phyloP scores from a whole-genome alignment of 1,140 invertebrate genomes.

The Zaprionus inermis region DNA sequence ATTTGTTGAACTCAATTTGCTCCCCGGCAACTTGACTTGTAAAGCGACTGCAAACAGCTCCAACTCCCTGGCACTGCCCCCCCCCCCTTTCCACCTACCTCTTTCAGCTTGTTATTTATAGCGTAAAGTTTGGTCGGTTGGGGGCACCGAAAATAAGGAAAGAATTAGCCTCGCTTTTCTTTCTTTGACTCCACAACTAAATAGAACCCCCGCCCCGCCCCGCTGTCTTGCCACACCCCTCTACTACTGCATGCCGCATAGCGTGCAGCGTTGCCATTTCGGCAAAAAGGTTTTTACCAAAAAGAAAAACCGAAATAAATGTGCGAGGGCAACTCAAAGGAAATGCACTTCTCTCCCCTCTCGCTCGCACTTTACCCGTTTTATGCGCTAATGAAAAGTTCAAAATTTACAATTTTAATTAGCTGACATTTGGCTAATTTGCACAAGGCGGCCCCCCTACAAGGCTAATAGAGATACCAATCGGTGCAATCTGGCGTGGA shows the following conservation, averaged over 20 bases:
- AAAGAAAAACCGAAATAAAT: background rate
- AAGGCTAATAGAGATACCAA: constrained; percentile 23
- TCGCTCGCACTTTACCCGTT: too few species aligned
- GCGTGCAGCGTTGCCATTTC: constrained; percentile 52
- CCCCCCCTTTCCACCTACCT: background rate
- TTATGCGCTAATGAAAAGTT: constrained; percentile 60
- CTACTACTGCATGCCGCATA: background rate
- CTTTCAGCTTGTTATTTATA: constrained; percentile 64
- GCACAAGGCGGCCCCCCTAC: too few species aligned
- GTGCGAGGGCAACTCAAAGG: background rate
- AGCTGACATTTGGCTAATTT: constrained; percentile 63
- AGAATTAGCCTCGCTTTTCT: constrained; percentile 51
- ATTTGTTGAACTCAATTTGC: constrained; percentile 81
- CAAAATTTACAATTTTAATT: constrained; percentile 80
- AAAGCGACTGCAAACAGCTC: background rate
- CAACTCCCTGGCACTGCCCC: background rate
- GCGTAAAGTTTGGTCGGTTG: constrained; percentile 29
- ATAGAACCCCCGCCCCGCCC: background rate
- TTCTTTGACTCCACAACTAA: constrained; percentile 5
- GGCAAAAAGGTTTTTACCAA: constrained; percentile 9
- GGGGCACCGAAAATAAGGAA: constrained; percentile 27
- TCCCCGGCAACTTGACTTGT: constrained; percentile 51
- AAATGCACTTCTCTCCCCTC: constrained; percentile 66
- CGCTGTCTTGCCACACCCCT: background rate
- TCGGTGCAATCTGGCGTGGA: background rate